Conservation (phyloP, 2,113 vertebrate species). For the Porphyrio hochstetteri region DNA sequence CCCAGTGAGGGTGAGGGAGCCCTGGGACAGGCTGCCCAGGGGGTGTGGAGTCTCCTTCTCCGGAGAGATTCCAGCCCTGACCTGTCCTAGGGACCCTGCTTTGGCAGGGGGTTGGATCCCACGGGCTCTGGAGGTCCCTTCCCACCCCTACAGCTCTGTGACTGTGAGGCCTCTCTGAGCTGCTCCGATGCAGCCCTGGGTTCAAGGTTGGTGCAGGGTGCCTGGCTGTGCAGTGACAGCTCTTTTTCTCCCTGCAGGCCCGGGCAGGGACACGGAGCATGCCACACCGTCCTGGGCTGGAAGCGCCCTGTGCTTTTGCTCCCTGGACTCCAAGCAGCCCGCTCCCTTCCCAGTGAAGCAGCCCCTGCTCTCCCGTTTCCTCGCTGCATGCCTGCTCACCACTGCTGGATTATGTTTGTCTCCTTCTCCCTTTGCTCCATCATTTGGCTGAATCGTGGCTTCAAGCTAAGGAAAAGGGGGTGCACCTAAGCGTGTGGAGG, state of each 20-base stretch:
- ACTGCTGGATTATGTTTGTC: conserved; percentile 86
- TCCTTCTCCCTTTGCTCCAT: conserved; percentile 86
- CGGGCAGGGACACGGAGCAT: background rate
- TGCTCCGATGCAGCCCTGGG: too few relatives aligned
- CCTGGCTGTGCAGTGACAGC: background rate
- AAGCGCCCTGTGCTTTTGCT: background rate
- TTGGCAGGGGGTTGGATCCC: too few relatives aligned
- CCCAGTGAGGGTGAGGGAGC: too few relatives aligned
- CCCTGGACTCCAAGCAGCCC: background rate
- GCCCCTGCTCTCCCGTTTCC: background rate
- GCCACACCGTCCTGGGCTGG: background rate
- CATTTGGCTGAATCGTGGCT: conserved; percentile 86
- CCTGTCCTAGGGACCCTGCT: too few relatives aligned
- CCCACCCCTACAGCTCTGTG: too few relatives aligned
- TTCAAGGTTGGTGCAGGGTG: background rate
- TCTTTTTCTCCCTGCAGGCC: conserved; percentile 4
- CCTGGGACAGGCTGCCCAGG: too few relatives aligned
- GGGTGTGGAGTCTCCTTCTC: too few relatives aligned
- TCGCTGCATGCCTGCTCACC: background rate
- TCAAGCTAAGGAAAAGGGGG: conserved; percentile 86
- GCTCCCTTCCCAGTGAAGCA: background rate
- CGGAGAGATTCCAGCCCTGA: too few relatives aligned
- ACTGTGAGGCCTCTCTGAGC: too few relatives aligned
- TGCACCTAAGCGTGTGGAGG: background rate
- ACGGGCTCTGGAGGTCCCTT: too few relatives aligned